Base-by-base conservation (phyloP, 2,797 vertebrate species). In the Hephaestus fuliginosus region DNA sequence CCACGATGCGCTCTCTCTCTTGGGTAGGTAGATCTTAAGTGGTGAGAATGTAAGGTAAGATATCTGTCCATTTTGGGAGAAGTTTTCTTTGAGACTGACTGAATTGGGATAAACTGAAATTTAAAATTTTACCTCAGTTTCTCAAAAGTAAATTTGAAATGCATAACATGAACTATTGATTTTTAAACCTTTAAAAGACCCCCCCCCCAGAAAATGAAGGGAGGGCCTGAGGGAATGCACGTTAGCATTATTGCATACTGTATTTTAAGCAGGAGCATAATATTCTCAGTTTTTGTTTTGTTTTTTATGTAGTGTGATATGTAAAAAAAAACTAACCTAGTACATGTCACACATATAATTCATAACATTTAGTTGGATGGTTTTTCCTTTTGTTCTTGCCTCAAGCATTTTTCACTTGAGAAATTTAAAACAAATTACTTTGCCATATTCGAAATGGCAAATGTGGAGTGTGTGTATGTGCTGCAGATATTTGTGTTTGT, bases 391-490 rank as follows among this genome's bases (percentile, higher is more conserved):
- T 61, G 41, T 66, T 62, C 41, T 76, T 62, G 53, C 76, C 74
- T 79, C 3, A 2, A 43, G 62, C 55, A 43, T 41, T 52, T 70
- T 62, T 66, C n/a, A 70, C 60, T 71, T 60, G 30, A 74, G 9
- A 73, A 62, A 78, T 78, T 33, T 17, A 51, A 56, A 80, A 58
- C n/a, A 71, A 68, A 74, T 58, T 22, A 55, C 18, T 65, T 43
- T 73, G 62, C 51, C 14, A 36, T 60, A 57, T 80, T 70, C 11
- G 0, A 60, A 78, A 70, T 28, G n/a, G 3, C 48, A 48, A 64
- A 83, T 48, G 22, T 63, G 17, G 44, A 69, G 2, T 53, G 49
- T 65, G n/a, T 52, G 48, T 39, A 49, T 68, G 33, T 74, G 53
- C n/a, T 66, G 36, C 18, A 58, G 11, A 36, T 52, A 28, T 53